Percentiles rank a stretch among this genome's conserved stretches.
These are phyloP conservation scores for Scaptomyza tumidula DNA, from an alignment of 2,888 invertebrate species.

Conservation along the genomic window DNA sequence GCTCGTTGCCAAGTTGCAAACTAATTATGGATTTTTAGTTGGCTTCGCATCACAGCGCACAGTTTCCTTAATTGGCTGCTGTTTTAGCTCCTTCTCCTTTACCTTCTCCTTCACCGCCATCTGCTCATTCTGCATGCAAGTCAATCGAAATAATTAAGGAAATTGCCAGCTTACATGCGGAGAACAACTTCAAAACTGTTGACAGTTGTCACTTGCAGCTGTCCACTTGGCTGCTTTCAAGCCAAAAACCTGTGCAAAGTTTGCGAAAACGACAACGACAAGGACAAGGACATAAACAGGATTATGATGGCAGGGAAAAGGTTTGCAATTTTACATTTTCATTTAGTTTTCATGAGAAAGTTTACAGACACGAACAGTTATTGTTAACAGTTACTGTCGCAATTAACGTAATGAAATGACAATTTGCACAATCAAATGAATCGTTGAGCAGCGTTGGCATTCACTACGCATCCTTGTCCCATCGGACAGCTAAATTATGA, in stretches of 20 bases:
- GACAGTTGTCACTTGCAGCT: constrained; percentile 47
- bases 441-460: background rate
- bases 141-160: constrained; percentile 56
- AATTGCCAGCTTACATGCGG: constrained; percentile 39
- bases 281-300: constrained; percentile 29
- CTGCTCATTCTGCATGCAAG: background rate
- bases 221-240: background rate
- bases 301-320: constrained; percentile 25
- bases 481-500: constrained; percentile 51
- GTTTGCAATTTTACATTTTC: constrained; percentile 12
- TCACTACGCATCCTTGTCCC: background rate
- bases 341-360: constrained; percentile 2
- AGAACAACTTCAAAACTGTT: constrained; percentile 20
- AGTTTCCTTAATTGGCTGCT: constrained; percentile 16
- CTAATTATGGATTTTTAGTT: constrained; percentile 39
- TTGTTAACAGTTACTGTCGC: constrained; percentile 11
- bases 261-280: constrained; percentile 8
- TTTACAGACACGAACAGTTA: background rate
- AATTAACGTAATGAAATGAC: constrained; percentile 49
- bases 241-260: constrained; percentile 13
- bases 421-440: constrained; percentile 40
- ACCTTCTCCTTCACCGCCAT: background rate
- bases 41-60: constrained; percentile 12
- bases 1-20: constrained; percentile 3
- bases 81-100: constrained; percentile 5